These are phyloP conservation scores for Anolis sagrei DNA, from an alignment of 2,113 vertebrate genomes.

Conservation along the genomic window DNA sequence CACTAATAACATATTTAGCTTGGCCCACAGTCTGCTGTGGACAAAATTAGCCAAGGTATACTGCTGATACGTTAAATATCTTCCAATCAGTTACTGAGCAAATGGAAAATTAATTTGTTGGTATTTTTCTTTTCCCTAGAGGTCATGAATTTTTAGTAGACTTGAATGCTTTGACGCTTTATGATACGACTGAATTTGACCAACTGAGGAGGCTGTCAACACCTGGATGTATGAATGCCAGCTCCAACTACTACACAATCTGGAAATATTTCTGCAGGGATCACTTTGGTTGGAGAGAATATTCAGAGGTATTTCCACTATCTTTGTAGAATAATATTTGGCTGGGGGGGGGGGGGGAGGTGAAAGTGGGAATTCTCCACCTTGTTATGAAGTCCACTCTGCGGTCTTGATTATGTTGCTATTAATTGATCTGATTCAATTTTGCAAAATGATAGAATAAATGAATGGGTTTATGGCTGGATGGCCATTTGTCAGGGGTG, in stretches of 20 bases:
- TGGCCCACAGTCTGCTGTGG: neutral
- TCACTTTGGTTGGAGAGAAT: constrained; percentile 99
- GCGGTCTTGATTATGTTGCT: too few species aligned
- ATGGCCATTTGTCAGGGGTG: too few species aligned
- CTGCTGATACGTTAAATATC: neutral
- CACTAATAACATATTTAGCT: neutral
- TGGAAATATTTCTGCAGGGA: constrained; percentile 99
- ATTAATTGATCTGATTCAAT: neutral
- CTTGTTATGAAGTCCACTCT: neutral
- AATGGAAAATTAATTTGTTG: constrained; percentile 11
- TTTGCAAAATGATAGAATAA: neutral
- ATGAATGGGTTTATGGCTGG: neutral
- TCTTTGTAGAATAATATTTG: neutral
- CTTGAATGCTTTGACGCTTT: constrained; percentile 89
- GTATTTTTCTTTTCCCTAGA: constrained; percentile 71
- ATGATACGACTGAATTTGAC: constrained; percentile 91
- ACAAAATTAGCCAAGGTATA: neutral
- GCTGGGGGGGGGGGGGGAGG: neutral
- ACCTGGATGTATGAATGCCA: constrained; percentile 83
- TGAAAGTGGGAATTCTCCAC: neutral
- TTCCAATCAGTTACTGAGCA: neutral
- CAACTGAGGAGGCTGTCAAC: constrained; percentile 89
- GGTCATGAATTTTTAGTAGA: constrained; percentile 91
- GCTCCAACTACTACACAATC: constrained; percentile 88
- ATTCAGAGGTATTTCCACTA: constrained; percentile 87